phyloP scores from a whole-genome alignment of 2,888 invertebrate species.

The Polylopha cassiicola region DNA sequence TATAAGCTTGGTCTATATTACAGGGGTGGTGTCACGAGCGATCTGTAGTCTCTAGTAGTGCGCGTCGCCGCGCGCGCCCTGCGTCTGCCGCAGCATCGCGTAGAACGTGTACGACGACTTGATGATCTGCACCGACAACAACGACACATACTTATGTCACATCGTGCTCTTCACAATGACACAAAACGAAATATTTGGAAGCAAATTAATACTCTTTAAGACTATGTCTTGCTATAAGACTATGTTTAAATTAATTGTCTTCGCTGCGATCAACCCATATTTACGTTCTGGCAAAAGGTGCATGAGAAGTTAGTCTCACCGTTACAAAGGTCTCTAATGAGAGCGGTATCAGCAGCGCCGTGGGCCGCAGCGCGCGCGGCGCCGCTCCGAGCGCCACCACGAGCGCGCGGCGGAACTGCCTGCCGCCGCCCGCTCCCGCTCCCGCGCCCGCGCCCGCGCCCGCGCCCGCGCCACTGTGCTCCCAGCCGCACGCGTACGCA shows the following conservation, averaged over 20 bases:
- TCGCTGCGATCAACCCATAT: background rate
- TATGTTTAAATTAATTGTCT: background rate
- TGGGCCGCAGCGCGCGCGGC: constrained; percentile 62
- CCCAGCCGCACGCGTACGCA: constrained; percentile 57
- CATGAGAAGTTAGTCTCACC: constrained; percentile 35
- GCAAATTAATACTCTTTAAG: too few relatives aligned
- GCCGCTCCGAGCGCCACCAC: constrained; percentile 65
- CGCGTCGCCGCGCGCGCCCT: too few relatives aligned
- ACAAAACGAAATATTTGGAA: too few relatives aligned
- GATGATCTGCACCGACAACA: constrained; percentile 49
- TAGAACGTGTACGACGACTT: constrained; percentile 68
- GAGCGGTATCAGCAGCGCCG: constrained; percentile 67
- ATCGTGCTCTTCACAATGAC: too few relatives aligned
- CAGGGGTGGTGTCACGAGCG: too few relatives aligned
- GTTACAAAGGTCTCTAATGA: constrained; percentile 70
- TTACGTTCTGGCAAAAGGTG: background rate
- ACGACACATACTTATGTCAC: constrained; percentile 1
- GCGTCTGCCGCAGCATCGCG: constrained; percentile 62
- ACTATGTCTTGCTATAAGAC: too few relatives aligned
- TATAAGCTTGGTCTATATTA: too few relatives aligned
- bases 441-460: constrained; percentile 35
- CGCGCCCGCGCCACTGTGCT: constrained; percentile 27
- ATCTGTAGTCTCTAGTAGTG: too few relatives aligned
- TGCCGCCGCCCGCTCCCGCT: constrained; percentile 25
- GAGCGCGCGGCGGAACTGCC: constrained; percentile 45